Evolutionary conservation across 2,113 vertebrate genomes (phyloP).

Genomic region (Himantopus leucocephalus): DNA sequence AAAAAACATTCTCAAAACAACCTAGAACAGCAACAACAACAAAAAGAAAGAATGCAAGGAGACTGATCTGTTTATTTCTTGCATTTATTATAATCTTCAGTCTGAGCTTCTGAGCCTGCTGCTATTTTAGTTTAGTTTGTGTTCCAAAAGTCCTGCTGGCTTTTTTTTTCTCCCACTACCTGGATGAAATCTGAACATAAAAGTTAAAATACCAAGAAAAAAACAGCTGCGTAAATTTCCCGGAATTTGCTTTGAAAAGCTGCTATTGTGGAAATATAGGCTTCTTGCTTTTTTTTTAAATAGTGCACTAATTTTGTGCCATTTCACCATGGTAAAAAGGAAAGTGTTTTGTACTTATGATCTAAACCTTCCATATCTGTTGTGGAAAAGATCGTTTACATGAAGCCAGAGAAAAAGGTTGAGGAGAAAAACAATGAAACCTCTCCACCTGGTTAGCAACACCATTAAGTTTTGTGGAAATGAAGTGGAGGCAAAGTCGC

Average conservation of each 20-base stretch:
- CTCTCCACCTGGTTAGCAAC: background rate
- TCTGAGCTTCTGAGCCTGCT: background rate
- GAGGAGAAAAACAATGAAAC: background rate
- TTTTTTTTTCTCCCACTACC: background rate
- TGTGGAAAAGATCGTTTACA: background rate
- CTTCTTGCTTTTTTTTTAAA: background rate
- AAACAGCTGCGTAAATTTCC: conserved; percentile 1
- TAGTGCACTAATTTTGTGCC: background rate
- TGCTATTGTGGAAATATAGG: background rate
- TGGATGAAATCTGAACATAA: conserved; percentile 41
- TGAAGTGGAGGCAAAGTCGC: background rate
- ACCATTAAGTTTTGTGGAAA: rapidly evolving
- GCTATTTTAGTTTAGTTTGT: conserved; percentile 2
- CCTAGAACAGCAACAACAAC: background rate
- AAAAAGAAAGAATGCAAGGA: background rate
- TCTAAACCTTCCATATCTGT: background rate
- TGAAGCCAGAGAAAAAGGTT: background rate
- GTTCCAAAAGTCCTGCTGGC: background rate
- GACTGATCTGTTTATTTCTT: background rate
- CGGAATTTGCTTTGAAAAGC: conserved; percentile 17
- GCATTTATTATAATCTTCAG: background rate
- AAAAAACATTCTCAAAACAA: background rate
- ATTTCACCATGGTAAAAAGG: background rate
- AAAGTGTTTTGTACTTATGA: background rate
- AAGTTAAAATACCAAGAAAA: conserved; percentile 50